Percentiles rank a stretch among this genome's conserved stretches.
phyloP scores from a whole-genome alignment of 2,888 invertebrate genomes.

The Metalampra italica region DNA sequence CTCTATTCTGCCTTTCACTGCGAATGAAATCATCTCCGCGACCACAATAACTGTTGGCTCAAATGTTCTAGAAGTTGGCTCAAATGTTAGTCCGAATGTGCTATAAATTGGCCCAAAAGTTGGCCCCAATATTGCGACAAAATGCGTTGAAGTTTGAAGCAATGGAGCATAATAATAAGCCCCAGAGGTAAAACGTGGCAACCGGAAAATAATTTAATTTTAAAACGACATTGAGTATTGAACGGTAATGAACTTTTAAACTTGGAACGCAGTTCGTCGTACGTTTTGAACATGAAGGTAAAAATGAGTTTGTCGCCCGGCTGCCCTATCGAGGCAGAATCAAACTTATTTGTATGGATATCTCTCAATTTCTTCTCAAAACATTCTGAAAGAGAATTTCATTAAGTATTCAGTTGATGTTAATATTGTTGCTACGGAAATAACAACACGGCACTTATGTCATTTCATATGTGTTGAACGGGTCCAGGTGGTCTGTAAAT shows the following conservation, averaged over 20 bases:
- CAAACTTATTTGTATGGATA: too few relatives aligned
- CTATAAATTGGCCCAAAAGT: not conserved
- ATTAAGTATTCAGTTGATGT: too few relatives aligned
- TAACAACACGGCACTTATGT: too few relatives aligned
- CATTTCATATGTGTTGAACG: too few relatives aligned
- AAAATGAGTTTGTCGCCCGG: too few relatives aligned
- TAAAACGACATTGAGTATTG: slow-evolving; percentile 35
- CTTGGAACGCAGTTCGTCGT: slow-evolving; percentile 27
- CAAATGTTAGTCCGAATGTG: too few relatives aligned
- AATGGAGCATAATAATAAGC: not conserved
- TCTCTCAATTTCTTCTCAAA: too few relatives aligned
- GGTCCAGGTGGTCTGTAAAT: too few relatives aligned
- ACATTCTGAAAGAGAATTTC: too few relatives aligned
- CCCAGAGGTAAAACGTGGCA: slow-evolving; percentile 14
- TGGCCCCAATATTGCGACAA: not conserved
- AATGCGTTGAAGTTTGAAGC: not conserved
- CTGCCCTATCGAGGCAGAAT: too few relatives aligned
- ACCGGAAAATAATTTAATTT: slow-evolving; percentile 28
- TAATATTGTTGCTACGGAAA: too few relatives aligned
- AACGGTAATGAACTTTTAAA: slow-evolving; percentile 47
- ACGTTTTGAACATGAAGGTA: not conserved
- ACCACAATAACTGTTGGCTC: slow-evolving; percentile 26
- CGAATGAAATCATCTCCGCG: slow-evolving; percentile 32
- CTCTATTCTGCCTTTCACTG: slow-evolving; percentile 28
- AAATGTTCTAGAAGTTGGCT: slow-evolving; percentile 16